phyloP scores from a whole-genome alignment of 2,888 invertebrate species.

The Leuctra nigra region DNA sequence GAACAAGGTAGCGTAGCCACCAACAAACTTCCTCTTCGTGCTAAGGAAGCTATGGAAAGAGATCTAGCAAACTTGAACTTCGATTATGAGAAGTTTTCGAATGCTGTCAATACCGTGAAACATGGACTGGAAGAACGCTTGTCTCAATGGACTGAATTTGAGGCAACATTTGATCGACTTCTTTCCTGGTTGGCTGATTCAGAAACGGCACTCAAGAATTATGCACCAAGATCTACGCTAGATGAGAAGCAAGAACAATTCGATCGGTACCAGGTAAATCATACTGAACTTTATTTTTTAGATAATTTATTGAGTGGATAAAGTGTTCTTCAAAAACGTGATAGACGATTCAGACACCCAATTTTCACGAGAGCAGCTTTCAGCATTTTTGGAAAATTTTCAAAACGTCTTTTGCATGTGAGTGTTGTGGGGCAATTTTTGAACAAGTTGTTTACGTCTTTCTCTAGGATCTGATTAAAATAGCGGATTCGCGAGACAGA shows the following conservation, averaged over 20 bases:
- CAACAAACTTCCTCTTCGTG: conserved; percentile 66
- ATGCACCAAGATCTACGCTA: conserved; percentile 70
- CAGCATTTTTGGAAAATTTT: too few relatives aligned
- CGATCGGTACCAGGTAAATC: conserved; percentile 77
- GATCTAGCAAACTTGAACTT: conserved; percentile 72
- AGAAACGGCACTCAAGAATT: conserved; percentile 79
- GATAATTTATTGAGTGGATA: too few relatives aligned
- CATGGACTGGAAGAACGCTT: conserved; percentile 76
- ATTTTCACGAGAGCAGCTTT: too few relatives aligned
- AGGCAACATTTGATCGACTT: conserved; percentile 73
- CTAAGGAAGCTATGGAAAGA: conserved; percentile 77
- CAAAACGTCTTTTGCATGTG: too few relatives aligned
- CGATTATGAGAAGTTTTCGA: conserved; percentile 75
- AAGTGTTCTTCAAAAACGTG: too few relatives aligned
- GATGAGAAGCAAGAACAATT: conserved; percentile 89
- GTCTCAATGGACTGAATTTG: conserved; percentile 88
- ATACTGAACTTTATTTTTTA: too few relatives aligned
- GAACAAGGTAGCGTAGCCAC: conserved; percentile 65
- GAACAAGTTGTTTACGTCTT: conserved; percentile 32
- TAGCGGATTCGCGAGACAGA: conserved; percentile 62
- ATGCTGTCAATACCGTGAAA: conserved; percentile 68
- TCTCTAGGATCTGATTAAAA: conserved; percentile 66
- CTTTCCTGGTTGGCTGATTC: conserved; percentile 80
- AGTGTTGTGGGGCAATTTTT: too few relatives aligned
- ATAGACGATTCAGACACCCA: too few relatives aligned